Conservation (phyloP, 2,113 vertebrate genomes). For the Eptesicus fuscus region DNA sequence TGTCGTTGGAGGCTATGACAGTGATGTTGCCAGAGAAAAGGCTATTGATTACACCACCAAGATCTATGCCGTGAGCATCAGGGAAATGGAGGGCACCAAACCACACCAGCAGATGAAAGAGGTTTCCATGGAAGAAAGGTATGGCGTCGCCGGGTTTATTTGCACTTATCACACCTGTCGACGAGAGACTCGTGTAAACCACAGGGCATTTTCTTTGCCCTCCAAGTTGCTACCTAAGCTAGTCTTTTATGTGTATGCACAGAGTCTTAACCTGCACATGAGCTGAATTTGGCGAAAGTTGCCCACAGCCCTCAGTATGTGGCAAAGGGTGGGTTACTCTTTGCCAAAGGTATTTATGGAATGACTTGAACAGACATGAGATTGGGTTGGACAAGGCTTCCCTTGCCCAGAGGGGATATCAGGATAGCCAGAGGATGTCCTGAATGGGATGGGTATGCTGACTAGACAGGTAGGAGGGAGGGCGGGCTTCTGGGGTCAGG, state of each 20-base stretch:
- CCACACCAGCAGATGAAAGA: constrained; percentile 95
- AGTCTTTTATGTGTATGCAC: neutral
- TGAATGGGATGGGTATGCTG: neutral
- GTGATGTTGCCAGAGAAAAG: constrained; percentile 95
- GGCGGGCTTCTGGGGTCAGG: neutral
- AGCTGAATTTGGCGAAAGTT: neutral
- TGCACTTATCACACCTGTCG: neutral
- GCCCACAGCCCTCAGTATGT: neutral
- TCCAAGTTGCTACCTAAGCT: neutral
- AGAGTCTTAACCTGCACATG: neutral
- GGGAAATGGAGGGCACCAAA: constrained; percentile 94
- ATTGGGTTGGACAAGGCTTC: neutral
- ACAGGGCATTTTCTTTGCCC: neutral
- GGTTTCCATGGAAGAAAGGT: constrained; percentile 92
- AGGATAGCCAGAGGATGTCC: neutral
- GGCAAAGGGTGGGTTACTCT: neutral
- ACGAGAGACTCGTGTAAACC: neutral
- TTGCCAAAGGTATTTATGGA: neutral
- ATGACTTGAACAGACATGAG: neutral
- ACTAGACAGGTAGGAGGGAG: neutral
- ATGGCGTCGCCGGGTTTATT: constrained; percentile 65
- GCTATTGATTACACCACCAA: constrained; percentile 93
- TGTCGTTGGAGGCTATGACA: constrained; percentile 92
- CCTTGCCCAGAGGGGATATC: neutral
- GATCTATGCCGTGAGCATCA: constrained; percentile 93